Evolutionary conservation across 2,888 invertebrate genomes (phyloP).

Genomic region (Lepidochrysops patricia): DNA sequence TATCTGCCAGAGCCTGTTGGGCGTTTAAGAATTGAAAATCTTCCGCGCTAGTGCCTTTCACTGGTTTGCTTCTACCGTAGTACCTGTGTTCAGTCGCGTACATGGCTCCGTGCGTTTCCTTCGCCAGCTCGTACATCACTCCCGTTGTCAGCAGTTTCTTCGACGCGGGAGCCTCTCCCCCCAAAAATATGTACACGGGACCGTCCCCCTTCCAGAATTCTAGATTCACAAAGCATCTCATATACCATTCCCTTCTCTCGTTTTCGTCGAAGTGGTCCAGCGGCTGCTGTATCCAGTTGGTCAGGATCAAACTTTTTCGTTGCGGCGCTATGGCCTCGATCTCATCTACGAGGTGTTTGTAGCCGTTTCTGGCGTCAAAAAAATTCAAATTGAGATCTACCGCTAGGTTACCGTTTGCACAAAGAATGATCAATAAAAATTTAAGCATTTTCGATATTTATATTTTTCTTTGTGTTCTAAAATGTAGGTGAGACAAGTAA

Average conservation of each 20-base stretch:
- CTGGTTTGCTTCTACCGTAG: conserved; percentile 55
- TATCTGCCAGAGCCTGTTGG: conserved; percentile 54
- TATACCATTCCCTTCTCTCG: conserved; percentile 45
- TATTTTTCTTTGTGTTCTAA: too few relatives aligned
- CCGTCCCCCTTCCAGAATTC: conserved; percentile 44
- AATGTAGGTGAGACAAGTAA: too few relatives aligned
- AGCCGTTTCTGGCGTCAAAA: conserved; percentile 29
- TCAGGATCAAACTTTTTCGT: conserved; percentile 24
- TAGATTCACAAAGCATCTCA: conserved; percentile 52
- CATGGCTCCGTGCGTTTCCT: conserved; percentile 57
- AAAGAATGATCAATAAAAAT: not conserved
- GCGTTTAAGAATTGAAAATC: conserved; percentile 49
- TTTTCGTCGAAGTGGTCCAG: conserved; percentile 48
- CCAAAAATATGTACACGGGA: conserved; percentile 50
- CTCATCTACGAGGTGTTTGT: conserved; percentile 36
- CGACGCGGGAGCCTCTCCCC: conserved; percentile 46
- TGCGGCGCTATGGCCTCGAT: conserved; percentile 26
- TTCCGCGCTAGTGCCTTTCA: conserved; percentile 35
- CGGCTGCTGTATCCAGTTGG: conserved; percentile 47
- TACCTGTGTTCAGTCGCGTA: conserved; percentile 55
- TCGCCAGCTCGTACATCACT: conserved; percentile 47
- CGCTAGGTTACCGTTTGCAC: conserved; percentile 24
- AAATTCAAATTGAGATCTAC: conserved; percentile 29
- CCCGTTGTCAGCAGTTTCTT: conserved; percentile 43
- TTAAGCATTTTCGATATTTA: not conserved